A percentile compares a stretch with the other conserved stretches of the same genome.
Conservation (phyloP, 2,113 vertebrate genomes). For the Scolopax mira region DNA sequence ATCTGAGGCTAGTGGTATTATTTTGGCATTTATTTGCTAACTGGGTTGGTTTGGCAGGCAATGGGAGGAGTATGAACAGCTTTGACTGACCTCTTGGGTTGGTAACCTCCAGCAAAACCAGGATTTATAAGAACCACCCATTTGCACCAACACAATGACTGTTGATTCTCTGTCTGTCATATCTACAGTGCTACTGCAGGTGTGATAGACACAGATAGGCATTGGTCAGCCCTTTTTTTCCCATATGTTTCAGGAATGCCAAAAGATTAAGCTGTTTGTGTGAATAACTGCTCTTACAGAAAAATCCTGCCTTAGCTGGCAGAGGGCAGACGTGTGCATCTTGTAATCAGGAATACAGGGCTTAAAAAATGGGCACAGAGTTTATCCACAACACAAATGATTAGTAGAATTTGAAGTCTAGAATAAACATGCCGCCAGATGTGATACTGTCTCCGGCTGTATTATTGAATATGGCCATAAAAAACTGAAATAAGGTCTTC, state of each 20-base stretch:
- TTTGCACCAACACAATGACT: not conserved
- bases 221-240: not conserved
- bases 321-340: not conserved
- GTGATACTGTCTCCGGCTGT: not conserved
- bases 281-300: not conserved
- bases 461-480: not conserved
- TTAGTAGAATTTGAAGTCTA: not conserved
- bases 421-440: not conserved
- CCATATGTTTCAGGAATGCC: not conserved
- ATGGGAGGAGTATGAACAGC: not conserved
- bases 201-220: not conserved
- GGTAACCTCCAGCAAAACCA: not conserved
- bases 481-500: not conserved
- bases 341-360: not conserved
- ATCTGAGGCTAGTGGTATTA: not conserved
- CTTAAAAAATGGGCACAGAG: not conserved
- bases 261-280: not conserved
- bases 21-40: not conserved
- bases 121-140: not conserved
- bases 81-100: not conserved
- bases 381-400: not conserved
- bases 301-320: not conserved
- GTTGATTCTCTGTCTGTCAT: not conserved
- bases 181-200: rapidly evolving
- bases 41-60: not conserved